A percentile compares a stretch with the other conserved stretches of the same genome.
These are phyloP conservation scores for Emmelina monodactyla DNA, from an alignment of 2,888 invertebrate species.

Conservation along the genomic window DNA sequence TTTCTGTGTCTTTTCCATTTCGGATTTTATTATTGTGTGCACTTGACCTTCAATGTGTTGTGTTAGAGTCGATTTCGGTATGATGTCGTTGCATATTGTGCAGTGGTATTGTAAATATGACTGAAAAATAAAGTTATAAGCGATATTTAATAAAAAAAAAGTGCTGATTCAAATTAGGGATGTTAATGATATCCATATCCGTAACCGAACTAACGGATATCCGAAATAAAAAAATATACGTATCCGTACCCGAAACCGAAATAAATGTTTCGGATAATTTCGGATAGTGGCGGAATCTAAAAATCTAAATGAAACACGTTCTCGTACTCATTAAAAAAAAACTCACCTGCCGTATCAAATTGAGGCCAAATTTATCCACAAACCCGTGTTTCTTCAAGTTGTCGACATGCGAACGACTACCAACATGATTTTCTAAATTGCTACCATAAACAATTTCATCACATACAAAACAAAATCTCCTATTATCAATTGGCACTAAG, in stretches of 20 bases:
- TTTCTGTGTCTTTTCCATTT: constrained; percentile 11
- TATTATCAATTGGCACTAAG: constrained; percentile 17
- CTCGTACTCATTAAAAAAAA: background rate
- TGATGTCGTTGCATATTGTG: constrained; percentile 23
- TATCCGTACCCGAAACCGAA: background rate
- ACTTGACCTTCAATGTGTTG: constrained; percentile 1
- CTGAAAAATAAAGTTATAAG: constrained; percentile 17
- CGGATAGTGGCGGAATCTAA: no score
- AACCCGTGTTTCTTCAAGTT: constrained; percentile 19
- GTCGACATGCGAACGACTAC: constrained; percentile 15
- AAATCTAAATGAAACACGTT: background rate
- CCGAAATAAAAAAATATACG: background rate
- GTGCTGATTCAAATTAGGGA: background rate
- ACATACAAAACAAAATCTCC: constrained; percentile 19
- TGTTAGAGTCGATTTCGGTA: constrained; percentile 16
- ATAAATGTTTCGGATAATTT: no score
- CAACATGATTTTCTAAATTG: constrained; percentile 13
- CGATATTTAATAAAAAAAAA: background rate
- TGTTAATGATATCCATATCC: no score
- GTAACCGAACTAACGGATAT: background rate
- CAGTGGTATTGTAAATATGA: constrained; percentile 26
- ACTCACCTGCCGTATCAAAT: constrained; percentile 27
- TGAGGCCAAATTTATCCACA: constrained; percentile 21
- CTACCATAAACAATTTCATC: background rate
- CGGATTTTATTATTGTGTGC: constrained; percentile 5